A percentile compares a stretch with the other conserved stretches of the same genome.
These are phyloP conservation scores for Agrotis segetum DNA, from an alignment of 2,888 invertebrate species.

Conservation along the genomic window DNA sequence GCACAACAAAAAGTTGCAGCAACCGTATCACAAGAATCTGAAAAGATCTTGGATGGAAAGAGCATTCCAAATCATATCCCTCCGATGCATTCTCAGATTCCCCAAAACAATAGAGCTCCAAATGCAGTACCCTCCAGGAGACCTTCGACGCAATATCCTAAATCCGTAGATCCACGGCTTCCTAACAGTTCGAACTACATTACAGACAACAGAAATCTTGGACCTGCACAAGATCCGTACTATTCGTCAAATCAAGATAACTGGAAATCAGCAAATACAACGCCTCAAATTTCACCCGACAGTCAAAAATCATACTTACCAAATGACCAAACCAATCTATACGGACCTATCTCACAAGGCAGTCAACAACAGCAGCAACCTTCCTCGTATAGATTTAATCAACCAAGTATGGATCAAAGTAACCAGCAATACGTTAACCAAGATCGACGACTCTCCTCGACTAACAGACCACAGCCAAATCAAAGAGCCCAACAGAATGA, in stretches of 20 bases:
- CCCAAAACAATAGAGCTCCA: slow-evolving; percentile 84
- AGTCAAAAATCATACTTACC: slow-evolving; percentile 78
- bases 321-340: slow-evolving; percentile 78
- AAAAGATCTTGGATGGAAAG: slow-evolving; percentile 89
- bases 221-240: slow-evolving; percentile 79
- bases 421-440: slow-evolving; percentile 82
- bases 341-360: slow-evolving; percentile 72
- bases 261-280: slow-evolving; percentile 78
- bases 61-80: slow-evolving; percentile 91
- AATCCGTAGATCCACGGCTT: slow-evolving; percentile 82
- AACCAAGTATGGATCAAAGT: slow-evolving; percentile 82
- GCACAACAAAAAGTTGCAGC: slow-evolving; percentile 81
- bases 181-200: slow-evolving; percentile 82
- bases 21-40: slow-evolving; percentile 88
- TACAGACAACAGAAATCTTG: slow-evolving; percentile 80
- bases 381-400: slow-evolving; percentile 75
- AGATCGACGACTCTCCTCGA: slow-evolving; percentile 80
- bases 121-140: slow-evolving; percentile 86
- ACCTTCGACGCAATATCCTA: slow-evolving; percentile 83
- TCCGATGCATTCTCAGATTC: slow-evolving; percentile 89
- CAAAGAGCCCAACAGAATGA: slow-evolving; percentile 81
- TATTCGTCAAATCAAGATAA: slow-evolving; percentile 81
- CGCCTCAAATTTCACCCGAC: slow-evolving; percentile 74
- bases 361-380: slow-evolving; percentile 73
- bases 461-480: slow-evolving; percentile 78